phyloP scores from a whole-genome alignment of 2,888 invertebrate species.

The Apodemia mormo region DNA sequence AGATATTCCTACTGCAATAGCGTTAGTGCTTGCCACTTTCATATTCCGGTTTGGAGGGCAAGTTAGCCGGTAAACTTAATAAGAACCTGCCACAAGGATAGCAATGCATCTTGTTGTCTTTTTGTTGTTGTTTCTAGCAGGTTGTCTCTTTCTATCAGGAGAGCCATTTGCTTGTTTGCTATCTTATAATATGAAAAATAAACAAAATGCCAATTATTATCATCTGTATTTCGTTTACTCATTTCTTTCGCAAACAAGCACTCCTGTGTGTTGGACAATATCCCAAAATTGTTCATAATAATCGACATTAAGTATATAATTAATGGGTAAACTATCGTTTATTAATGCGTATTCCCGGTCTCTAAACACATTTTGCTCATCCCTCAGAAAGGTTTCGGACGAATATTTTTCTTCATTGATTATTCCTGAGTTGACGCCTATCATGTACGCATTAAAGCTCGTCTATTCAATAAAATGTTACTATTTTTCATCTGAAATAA shows the following conservation, averaged over 20 bases:
- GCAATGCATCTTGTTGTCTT: too few species aligned
- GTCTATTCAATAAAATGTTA: slow-evolving; percentile 41
- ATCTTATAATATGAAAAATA: too few species aligned
- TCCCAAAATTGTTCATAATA: slow-evolving; percentile 59
- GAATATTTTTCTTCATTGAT: slow-evolving; percentile 62
- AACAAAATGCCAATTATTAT: slow-evolving; percentile 53
- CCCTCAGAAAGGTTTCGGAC: slow-evolving; percentile 51
- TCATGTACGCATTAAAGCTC: slow-evolving; percentile 45
- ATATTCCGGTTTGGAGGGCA: too few species aligned
- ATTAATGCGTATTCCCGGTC: slow-evolving; percentile 46
- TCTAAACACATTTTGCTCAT: slow-evolving; percentile 56
- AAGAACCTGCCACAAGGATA: too few species aligned
- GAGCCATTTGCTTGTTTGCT: too few species aligned
- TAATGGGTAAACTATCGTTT: slow-evolving; percentile 49
- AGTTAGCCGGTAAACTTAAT: too few species aligned
- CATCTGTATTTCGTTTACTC: slow-evolving; percentile 49
- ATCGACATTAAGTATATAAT: slow-evolving; percentile 57
- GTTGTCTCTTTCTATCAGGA: too few species aligned
- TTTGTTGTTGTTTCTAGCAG: too few species aligned
- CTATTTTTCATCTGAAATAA: slow-evolving; percentile 45
- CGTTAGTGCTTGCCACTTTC: too few species aligned
- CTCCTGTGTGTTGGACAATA: slow-evolving; percentile 56
- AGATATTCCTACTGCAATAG: too few species aligned
- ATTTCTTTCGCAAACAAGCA: slow-evolving; percentile 56
- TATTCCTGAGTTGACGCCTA: slow-evolving; percentile 56